Percentiles rank a stretch among this genome's conserved stretches.
phyloP scores from a whole-genome alignment of 30 jellyfish, hydroid and myxozoan genomes.

The Nemopilema nomurai region DNA sequence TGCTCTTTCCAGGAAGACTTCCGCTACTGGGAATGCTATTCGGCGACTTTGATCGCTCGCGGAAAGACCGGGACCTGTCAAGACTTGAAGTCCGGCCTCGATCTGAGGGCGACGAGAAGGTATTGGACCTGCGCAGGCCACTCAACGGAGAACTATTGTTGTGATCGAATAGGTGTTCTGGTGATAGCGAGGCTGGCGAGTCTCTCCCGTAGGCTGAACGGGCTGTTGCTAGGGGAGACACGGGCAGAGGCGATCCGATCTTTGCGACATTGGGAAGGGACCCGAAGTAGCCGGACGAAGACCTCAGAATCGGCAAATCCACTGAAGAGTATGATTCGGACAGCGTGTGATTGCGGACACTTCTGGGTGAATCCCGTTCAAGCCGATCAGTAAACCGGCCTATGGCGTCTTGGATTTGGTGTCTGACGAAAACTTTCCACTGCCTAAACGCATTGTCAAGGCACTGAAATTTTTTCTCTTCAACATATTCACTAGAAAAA shows the following conservation, averaged over 20 bases:
- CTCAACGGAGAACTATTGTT: constrained; percentile 16
- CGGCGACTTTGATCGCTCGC: constrained; percentile 52
- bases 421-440: constrained; percentile 51
- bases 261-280: constrained; percentile 47
- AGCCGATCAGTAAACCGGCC: constrained; percentile 63
- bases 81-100: constrained; percentile 12
- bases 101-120: constrained; percentile 18
- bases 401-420: constrained; percentile 58
- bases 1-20: neutral
- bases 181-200: constrained; percentile 51
- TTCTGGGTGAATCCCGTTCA: constrained; percentile 55
- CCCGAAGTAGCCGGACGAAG: constrained; percentile 67
- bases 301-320: constrained; percentile 33
- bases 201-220: constrained; percentile 22
- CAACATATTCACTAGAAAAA: constrained; percentile 39
- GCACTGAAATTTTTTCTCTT: constrained; percentile 39
- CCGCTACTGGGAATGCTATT: constrained; percentile 53
- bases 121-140: constrained; percentile 14
- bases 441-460: constrained; percentile 45
- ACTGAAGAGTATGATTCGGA: constrained; percentile 50
- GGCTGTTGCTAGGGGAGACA: constrained; percentile 51
- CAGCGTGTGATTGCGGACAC: constrained; percentile 57
- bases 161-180: constrained; percentile 47
- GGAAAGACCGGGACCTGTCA: constrained; percentile 38
- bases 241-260: constrained; percentile 47